Evolutionary conservation across 1,140 invertebrate species (phyloP).

Genomic region (Drosophila lacertosa): DNA sequence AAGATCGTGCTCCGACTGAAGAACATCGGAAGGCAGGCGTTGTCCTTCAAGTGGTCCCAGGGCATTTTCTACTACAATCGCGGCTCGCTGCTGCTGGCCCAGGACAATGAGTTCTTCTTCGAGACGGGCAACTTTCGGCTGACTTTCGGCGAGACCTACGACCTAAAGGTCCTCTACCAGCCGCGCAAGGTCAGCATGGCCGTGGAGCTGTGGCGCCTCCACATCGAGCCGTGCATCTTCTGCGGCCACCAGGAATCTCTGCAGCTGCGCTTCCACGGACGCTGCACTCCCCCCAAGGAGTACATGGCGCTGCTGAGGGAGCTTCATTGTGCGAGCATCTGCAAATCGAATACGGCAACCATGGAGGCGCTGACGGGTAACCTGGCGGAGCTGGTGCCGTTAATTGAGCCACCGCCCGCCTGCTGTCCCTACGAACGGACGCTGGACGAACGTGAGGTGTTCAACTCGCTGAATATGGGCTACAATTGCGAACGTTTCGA

Average conservation of each 20-base stretch:
- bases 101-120: slow-evolving; percentile 72
- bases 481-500: slow-evolving; percentile 69
- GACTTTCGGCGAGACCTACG: slow-evolving; percentile 28
- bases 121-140: slow-evolving; percentile 59
- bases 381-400: slow-evolving; percentile 44
- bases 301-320: slow-evolving; percentile 55
- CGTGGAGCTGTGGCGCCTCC: slow-evolving; percentile 64
- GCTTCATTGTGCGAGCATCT: slow-evolving; percentile 27
- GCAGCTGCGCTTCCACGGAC: slow-evolving; percentile 54
- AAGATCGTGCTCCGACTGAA: slow-evolving; percentile 52
- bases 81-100: slow-evolving; percentile 45
- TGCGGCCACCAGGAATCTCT: slow-evolving; percentile 56
- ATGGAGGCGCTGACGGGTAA: slow-evolving; percentile 35
- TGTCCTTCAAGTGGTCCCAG: slow-evolving; percentile 65
- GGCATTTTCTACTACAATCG: slow-evolving; percentile 65
- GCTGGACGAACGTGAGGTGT: slow-evolving; percentile 64
- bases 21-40: slow-evolving; percentile 60
- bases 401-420: slow-evolving; percentile 40
- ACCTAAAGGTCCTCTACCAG: slow-evolving; percentile 61
- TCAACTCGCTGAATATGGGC: slow-evolving; percentile 64
- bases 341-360: slow-evolving; percentile 49
- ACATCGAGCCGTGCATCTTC: slow-evolving; percentile 61
- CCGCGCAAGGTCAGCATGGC: slow-evolving; percentile 59
- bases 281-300: slow-evolving; percentile 56
- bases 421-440: slow-evolving; percentile 69